Base-by-base conservation (phyloP, 1,140 invertebrate species). In the Planococcus citri region DNA sequence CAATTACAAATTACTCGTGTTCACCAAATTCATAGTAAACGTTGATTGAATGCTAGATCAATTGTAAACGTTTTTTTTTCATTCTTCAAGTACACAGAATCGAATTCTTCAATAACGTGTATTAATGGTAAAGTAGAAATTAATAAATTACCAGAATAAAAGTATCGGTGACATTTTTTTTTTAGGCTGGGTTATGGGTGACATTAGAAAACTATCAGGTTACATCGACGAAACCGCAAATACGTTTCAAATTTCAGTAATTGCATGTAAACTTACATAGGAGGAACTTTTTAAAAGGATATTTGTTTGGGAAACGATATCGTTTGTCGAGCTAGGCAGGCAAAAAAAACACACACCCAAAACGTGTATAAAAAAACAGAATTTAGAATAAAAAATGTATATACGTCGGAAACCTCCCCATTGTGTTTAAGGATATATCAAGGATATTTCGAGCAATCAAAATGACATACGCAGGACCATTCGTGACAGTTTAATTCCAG, bases 391-490 rank as follows among this genome's bases (percentile, higher is more conserved):
- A 51, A 51, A 51, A 51, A 51, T 37, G 17, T 20, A 51, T 20
- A 51, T 20, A 51, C 41, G 41, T 51, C 41, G 41, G 41, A 51
- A 51, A 51, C 41, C 41, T 20, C 41, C 12, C 41, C 17, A 51
- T 51, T 51, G 41, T 51, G 17, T 51, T 20, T 51, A 51, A 51
- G 41, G 41, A 51, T 51, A 51, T 51, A 51, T 51, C 41, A 51
- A 51, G 41, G 41, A 51, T 51, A 51, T 51, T 51, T 51, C 41
- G n/a, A 20, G 41, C 41, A 51, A 51, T 51, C 41, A 51, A 51
- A 51, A 51, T 51, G 41, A 51, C 41, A 51, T 51, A 51, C 41
- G 41, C 41, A 51, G 41, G 41, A 51, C 41, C 41, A 51, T 51
- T 51, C 41, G 41, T 51, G 41, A 51, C 41, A 51, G 41, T 51